Base-by-base conservation (phyloP, 2,888 invertebrate species). In the Drosophila mulleri region DNA sequence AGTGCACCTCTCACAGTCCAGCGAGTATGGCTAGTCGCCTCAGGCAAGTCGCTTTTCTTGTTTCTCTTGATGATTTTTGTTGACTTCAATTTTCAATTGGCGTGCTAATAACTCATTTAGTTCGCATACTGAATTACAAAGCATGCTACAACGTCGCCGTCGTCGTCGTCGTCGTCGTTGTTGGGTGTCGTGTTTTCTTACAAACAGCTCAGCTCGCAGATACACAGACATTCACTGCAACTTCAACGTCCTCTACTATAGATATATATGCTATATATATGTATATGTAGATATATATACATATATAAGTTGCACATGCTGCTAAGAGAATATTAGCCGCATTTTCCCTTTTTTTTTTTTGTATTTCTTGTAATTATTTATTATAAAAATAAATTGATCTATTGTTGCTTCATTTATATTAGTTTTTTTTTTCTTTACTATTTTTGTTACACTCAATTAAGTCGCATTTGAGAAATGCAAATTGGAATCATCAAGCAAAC, bases 61-160 rank as follows among this genome's bases (percentile, higher is more conserved):
- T 26, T 41, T 37, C 37, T 42, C 53, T 29, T 59, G 52, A 53
- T 69, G 41, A 60, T 57, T 75, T 67, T 39, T 69, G 71, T 72
- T 78, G 70, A 75, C 83, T 76, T 80, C 89, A 78, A 69, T 72
- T 91, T 85, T 79, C 89, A 87, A 90, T 92, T 91, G 85, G 92
- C 92, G 91, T 91, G 91, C 76, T 92, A 90, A 90, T 91, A 91
- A 89, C 91, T 91, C 92, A 91, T 91, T 92, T 91, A 91, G 89
- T 87, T 89, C 83, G 78, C 80, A 88, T 77, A 80, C 74, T 83
- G 88, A 82, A 80, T 75, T 82, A 74, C 67, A 64, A 74, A 74
- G 56, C 82, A 78, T 79, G 70, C 79, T 78, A 82, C 62, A 48
- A 11, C 29, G 12, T 12, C 48, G 48, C 6, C 48, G 58, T 66